Evolutionary conservation across 2,888 invertebrate genomes (phyloP), one percentile per base, ranked within the genome.

Genomic region (Parochlus steinenii): DNA sequence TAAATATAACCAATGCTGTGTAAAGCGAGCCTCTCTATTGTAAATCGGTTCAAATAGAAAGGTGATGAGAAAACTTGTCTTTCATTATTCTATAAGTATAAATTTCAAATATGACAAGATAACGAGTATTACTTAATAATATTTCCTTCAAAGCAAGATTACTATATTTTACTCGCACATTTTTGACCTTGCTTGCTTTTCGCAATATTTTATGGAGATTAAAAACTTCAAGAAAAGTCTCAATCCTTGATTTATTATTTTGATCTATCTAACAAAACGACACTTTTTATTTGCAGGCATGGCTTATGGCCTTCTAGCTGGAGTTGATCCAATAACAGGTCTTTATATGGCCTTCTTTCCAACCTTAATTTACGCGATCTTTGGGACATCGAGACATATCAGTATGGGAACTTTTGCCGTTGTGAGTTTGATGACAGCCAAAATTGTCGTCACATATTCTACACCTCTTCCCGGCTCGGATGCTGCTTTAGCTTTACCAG

Each of bases 291-390:
- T 5, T 28, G 20, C 52, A 65, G 67, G 74, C 37, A 74, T 78
- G 73, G 75, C 74, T 0, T 76, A 75, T 49, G 74, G 73, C 2
- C 53, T 76, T 37, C 51, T 78, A 35, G 76, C 74, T 1, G 71
- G 71, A 43, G 69, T 76, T 4, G 66, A 69, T 1, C 71, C 77
- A 1, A 69, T 73, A 12, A 64, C 69, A 27, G 77, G 77, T 4
- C 65, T 77, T 18, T 83, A 82, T 51, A 81, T 82, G 66, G 86
- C 83, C 2, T 82, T 89, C 50, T 85, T 87, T 54, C 83, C 87
- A 4, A 79, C 80, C 5, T 58, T 86, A 26, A 61, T 85, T 18
- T 90, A 89, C 54, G 68, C 78, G 50, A 54, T 85, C 42, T 69
- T 87, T 44, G 86, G 86, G 37, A 82, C 86, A 3, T 85, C 86